Evolutionary conservation across 2,888 invertebrate species (phyloP).

Genomic region (Branchipolynoe longqiensis): DNA sequence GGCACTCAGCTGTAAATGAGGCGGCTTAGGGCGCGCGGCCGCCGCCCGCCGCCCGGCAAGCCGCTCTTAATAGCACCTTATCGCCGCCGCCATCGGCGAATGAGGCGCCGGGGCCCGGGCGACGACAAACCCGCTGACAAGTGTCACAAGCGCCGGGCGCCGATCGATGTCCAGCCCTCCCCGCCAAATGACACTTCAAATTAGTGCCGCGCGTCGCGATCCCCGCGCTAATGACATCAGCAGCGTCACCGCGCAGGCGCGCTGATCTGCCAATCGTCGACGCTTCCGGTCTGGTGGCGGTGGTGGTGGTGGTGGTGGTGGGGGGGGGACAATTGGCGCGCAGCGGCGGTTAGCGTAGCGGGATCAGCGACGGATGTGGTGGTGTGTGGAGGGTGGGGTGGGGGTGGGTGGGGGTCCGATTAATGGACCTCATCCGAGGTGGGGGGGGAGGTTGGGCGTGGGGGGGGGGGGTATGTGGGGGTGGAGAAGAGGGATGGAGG

Average conservation of each 20-base stretch:
- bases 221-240: constrained; percentile 25
- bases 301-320: too few relatives aligned
- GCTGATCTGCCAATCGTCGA: constrained; percentile 30
- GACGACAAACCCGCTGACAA: constrained; percentile 28
- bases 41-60: background rate
- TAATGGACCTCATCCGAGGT: background rate
- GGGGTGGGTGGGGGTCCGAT: background rate
- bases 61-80: constrained; percentile 49
- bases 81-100: constrained; percentile 29
- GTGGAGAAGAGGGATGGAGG: too few relatives aligned
- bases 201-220: background rate
- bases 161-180: constrained; percentile 1
- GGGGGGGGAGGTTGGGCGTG: too few relatives aligned
- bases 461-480: background rate
- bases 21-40: constrained; percentile 11
- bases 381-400: background rate
- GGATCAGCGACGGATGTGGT: background rate
- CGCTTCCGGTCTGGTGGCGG: too few relatives aligned
- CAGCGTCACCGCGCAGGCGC: constrained; percentile 1
- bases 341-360: background rate
- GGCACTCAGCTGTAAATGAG: constrained; percentile 54
- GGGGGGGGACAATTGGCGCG: constrained; percentile 19
- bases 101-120: constrained; percentile 7
- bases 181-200: constrained; percentile 50
- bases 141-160: constrained; percentile 40